These are phyloP conservation scores for Eptatretus atami DNA, from an alignment of 2,797 vertebrate species.

Conservation along the genomic window DNA sequence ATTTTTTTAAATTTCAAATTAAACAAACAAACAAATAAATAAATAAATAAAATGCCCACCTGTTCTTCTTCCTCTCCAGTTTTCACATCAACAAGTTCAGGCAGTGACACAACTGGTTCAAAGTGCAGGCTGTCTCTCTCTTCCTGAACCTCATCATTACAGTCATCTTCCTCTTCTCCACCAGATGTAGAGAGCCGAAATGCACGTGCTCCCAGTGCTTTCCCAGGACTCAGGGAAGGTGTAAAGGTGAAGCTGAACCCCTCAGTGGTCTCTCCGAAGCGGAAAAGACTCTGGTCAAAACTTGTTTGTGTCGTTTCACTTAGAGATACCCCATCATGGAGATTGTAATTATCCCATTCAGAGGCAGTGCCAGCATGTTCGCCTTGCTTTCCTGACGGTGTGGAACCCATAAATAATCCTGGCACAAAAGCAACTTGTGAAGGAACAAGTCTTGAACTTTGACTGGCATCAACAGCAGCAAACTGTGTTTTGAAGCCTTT, in stretches of 20 bases:
- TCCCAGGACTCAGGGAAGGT: constrained; percentile 58
- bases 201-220: constrained; percentile 51
- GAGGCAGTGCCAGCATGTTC: constrained; percentile 37
- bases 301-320: constrained; percentile 30
- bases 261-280: constrained; percentile 58
- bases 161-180: constrained; percentile 56
- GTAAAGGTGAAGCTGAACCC: constrained; percentile 89
- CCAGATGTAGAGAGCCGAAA: constrained; percentile 45
- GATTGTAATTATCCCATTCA: constrained; percentile 78
- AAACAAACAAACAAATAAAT: too few relatives aligned
- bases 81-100: constrained; percentile 54
- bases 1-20: too few relatives aligned
- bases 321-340: constrained; percentile 25
- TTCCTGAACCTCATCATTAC: constrained; percentile 34
- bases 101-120: constrained; percentile 71
- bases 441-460: background rate
- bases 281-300: constrained; percentile 41
- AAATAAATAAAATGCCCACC: constrained; percentile 11
- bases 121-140: constrained; percentile 74
- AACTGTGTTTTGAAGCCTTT: constrained; percentile 57
- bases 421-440: too few relatives aligned
- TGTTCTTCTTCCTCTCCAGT: constrained; percentile 90
- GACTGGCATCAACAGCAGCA: constrained; percentile 21
- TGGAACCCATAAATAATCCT: background rate
- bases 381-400: constrained; percentile 9